Percentiles rank a stretch among this genome's conserved stretches.
phyloP scores from a whole-genome alignment of 2,113 vertebrate genomes.

The Bufo bufo region DNA sequence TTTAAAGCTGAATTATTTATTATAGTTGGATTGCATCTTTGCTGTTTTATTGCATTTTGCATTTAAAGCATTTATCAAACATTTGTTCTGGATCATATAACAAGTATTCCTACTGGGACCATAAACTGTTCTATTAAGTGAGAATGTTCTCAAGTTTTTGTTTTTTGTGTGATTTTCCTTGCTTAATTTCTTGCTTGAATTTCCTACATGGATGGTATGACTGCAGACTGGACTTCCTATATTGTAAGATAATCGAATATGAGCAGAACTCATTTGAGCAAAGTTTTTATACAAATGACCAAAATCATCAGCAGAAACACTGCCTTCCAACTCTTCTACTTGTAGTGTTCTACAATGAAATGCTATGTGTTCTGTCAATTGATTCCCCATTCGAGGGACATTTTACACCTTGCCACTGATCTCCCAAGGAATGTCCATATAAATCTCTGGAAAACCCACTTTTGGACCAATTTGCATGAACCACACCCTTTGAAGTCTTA shows the following conservation, averaged over 20 bases:
- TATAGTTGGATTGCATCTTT: slow-evolving; percentile 40
- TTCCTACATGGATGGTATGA: background rate
- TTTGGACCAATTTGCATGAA: too few relatives aligned
- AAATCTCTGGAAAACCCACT: too few relatives aligned
- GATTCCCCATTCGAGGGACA: too few relatives aligned
- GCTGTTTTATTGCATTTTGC: slow-evolving; percentile 48
- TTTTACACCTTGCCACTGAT: too few relatives aligned
- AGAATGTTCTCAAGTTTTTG: background rate
- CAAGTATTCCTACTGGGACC: slow-evolving; percentile 36
- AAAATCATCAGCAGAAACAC: too few relatives aligned
- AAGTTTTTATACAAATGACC: too few relatives aligned
- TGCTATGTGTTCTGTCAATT: too few relatives aligned
- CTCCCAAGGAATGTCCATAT: too few relatives aligned
- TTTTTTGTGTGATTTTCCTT: background rate
- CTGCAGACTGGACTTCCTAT: background rate
- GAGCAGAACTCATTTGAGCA: too few relatives aligned
- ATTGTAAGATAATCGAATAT: background rate
- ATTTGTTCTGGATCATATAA: slow-evolving; percentile 32
- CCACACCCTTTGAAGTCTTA: too few relatives aligned
- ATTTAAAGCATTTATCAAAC: slow-evolving; percentile 51
- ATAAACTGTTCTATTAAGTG: slow-evolving; percentile 35
- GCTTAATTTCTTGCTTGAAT: background rate
- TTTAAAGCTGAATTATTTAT: slow-evolving; percentile 58
- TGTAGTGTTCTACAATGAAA: too few relatives aligned
- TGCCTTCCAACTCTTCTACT: too few relatives aligned